Conservation (phyloP, 2,113 vertebrate species). For the Probosciger aterrimus region DNA sequence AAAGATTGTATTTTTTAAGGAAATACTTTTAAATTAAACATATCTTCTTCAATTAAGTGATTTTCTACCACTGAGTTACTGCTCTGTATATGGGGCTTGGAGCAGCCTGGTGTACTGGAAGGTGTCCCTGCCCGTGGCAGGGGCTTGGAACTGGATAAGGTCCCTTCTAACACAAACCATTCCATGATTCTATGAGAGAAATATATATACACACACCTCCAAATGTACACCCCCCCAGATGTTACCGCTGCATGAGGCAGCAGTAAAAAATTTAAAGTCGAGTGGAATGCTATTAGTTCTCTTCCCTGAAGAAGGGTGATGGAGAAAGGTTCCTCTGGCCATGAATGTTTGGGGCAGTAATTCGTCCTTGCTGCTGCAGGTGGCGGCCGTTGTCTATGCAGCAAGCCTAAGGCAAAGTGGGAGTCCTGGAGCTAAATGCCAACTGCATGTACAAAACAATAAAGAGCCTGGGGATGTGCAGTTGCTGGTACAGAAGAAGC, state of each 20-base stretch:
- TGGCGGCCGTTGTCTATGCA: not conserved
- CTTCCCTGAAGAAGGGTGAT: not conserved
- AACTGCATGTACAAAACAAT: not conserved
- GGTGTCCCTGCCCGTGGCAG: not conserved
- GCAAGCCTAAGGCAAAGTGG: not conserved
- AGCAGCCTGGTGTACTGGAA: not conserved
- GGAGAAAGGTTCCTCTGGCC: not conserved
- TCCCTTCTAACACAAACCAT: not conserved
- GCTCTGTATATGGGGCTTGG: fast-evolving
- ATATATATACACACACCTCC: fast-evolving
- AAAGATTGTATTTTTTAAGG: not conserved
- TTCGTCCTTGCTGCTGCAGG: not conserved
- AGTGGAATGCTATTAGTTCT: not conserved
- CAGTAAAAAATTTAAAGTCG: not conserved
- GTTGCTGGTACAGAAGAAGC: not conserved
- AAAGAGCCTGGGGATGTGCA: not conserved
- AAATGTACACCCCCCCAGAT: not conserved
- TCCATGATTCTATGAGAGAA: not conserved
- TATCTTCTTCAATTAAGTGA: not conserved
- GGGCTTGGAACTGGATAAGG: not conserved
- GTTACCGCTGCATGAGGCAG: not conserved
- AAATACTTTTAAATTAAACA: not conserved
- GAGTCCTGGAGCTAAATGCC: not conserved
- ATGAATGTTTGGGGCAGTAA: not conserved
- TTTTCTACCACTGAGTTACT: not conserved